Conservation (phyloP, 2,113 vertebrate species). For the Actenoides lindsayi region DNA sequence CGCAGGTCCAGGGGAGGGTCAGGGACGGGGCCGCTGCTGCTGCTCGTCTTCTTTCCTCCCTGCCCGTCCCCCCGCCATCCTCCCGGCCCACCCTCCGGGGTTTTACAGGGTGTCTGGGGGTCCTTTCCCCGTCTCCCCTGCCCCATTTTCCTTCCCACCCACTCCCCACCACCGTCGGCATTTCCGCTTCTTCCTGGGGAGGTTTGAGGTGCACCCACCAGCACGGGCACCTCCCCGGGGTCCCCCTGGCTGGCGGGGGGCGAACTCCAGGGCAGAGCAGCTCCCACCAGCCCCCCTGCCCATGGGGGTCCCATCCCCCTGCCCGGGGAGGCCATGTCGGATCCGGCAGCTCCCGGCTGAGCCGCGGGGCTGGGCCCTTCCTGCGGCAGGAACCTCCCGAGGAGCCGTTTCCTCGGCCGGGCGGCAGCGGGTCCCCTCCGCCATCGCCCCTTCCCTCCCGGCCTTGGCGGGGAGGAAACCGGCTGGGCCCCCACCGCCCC, state of each 20-base stretch:
- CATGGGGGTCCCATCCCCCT: background rate
- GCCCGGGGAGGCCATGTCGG: background rate
- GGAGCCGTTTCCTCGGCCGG: slow-evolving; percentile 28
- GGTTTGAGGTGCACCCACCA: background rate
- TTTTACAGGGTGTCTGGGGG: rapidly evolving
- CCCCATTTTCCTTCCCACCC: background rate
- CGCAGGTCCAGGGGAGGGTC: background rate
- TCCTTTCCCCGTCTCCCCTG: background rate
- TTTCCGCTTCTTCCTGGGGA: rapidly evolving
- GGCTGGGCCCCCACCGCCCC: background rate
- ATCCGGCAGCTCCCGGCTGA: background rate
- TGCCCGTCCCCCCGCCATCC: background rate
- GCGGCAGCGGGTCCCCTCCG: background rate
- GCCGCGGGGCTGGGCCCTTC: slow-evolving; percentile 50
- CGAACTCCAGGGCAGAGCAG: background rate
- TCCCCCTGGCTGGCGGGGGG: rapidly evolving
- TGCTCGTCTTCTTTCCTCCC: background rate
- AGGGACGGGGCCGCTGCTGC: background rate
- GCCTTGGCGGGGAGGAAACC: background rate
- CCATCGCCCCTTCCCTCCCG: background rate
- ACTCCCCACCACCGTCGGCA: rapidly evolving
- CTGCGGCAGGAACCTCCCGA: slow-evolving; percentile 51
- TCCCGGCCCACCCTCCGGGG: rapidly evolving
- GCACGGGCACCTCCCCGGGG: background rate
- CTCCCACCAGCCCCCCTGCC: background rate